Conservation (phyloP, 2,888 invertebrate genomes). For the Spilarctia lutea region DNA sequence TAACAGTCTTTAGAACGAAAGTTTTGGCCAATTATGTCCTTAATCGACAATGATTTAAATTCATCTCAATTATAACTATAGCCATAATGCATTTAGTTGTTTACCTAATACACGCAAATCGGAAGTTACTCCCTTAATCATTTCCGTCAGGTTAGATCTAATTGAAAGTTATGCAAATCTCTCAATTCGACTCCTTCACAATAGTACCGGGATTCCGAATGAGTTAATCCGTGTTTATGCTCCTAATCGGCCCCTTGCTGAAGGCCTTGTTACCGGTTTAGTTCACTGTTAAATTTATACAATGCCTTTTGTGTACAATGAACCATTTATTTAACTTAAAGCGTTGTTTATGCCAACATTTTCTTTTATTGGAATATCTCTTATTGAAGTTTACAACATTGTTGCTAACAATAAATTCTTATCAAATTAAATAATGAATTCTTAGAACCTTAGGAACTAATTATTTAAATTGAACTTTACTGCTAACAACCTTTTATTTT, state of each 20-base stretch:
- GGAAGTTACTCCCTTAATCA: constrained; percentile 78
- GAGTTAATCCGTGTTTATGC: constrained; percentile 86
- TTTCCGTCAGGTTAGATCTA: constrained; percentile 84
- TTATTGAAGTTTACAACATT: constrained; percentile 49
- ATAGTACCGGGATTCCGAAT: constrained; percentile 85
- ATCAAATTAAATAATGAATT: constrained; percentile 14
- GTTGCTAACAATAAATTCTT: constrained; percentile 26
- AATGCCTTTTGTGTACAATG: constrained; percentile 79
- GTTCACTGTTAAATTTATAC: constrained; percentile 82
- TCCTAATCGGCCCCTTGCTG: constrained; percentile 84
- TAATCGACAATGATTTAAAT: neutral
- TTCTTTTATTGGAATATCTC: constrained; percentile 62
- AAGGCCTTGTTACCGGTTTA: constrained; percentile 82
- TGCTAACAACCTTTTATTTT: constrained; percentile 48
- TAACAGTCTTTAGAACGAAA: too few relatives aligned
- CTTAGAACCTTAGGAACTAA: neutral
- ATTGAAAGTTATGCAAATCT: constrained; percentile 87
- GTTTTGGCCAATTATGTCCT: too few relatives aligned
- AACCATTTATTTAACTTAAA: constrained; percentile 75
- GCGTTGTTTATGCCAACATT: constrained; percentile 68
- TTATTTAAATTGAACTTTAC: constrained; percentile 18
- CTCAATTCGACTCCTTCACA: constrained; percentile 85
- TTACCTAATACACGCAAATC: constrained; percentile 59
- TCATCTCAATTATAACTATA: constrained; percentile 13
- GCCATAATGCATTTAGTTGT: constrained; percentile 25